Conservation (phyloP, 2,113 vertebrate species). For the Acanthochromis polyacanthus region DNA sequence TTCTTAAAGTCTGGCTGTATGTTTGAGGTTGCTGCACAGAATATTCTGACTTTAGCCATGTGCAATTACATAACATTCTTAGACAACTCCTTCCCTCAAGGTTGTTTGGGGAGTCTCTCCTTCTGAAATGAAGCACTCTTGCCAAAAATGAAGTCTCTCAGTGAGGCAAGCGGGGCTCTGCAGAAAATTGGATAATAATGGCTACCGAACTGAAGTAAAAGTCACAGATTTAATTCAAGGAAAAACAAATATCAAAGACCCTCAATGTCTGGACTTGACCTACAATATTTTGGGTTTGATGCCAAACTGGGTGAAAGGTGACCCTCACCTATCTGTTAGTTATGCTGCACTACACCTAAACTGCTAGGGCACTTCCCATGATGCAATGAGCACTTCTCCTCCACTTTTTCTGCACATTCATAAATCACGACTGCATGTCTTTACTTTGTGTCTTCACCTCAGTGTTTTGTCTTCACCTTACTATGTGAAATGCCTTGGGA, state of each 20-base stretch:
- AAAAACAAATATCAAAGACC: neutral
- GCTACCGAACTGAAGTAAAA: conserved; percentile 1
- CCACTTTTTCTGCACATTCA: no score
- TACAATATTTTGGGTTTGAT: neutral
- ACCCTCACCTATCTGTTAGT: no score
- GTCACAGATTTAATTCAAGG: neutral
- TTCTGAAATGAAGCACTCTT: conserved; percentile 25
- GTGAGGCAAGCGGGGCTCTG: neutral
- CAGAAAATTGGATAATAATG: neutral
- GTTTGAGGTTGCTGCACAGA: neutral
- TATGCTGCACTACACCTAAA: no score
- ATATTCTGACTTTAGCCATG: conserved; percentile 14
- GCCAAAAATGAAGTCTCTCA: neutral
- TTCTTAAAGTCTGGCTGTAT: neutral
- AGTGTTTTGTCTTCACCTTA: no score
- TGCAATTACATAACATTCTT: conserved; percentile 23
- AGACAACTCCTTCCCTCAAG: neutral
- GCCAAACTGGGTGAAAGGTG: no score
- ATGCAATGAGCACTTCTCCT: no score
- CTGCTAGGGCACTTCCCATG: no score
- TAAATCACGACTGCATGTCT: no score
- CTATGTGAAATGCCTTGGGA: no score
- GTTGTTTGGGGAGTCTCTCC: neutral
- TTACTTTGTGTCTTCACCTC: no score
- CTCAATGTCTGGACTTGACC: neutral